phyloP scores from a whole-genome alignment of 2,888 invertebrate species.

The Drosophila neutralis region DNA sequence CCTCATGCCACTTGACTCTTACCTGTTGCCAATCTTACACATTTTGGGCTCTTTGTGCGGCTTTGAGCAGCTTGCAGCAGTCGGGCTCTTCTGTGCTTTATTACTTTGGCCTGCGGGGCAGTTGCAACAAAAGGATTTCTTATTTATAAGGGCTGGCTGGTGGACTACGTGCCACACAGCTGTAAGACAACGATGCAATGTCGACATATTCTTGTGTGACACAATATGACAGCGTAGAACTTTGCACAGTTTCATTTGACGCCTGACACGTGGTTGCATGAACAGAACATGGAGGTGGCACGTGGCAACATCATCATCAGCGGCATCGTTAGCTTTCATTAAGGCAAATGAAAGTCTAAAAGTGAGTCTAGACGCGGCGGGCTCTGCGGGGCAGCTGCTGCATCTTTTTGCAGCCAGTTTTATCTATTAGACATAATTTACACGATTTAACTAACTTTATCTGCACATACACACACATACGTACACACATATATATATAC shows the following conservation, averaged over 20 bases:
- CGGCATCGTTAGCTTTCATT: conserved; percentile 50
- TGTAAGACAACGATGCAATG: conserved; percentile 8
- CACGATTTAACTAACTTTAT: conserved; percentile 77
- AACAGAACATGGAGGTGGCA: conserved; percentile 3
- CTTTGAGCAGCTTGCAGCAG: conserved; percentile 6
- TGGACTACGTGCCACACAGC: conserved; percentile 42
- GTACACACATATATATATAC: not conserved
- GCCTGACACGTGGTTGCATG: conserved; percentile 23
- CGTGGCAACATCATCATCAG: conserved; percentile 15
- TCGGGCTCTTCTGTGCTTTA: conserved; percentile 35
- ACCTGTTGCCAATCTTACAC: conserved; percentile 29
- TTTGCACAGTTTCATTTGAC: conserved; percentile 46
- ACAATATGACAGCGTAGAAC: conserved; percentile 62
- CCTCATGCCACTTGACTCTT: not conserved
- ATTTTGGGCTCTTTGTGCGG: conserved; percentile 27
- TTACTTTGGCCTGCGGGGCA: conserved; percentile 57
- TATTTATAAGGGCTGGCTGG: conserved; percentile 31
- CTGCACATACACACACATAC: conserved; percentile 15
- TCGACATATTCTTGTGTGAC: conserved; percentile 30
- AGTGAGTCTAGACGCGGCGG: conserved; percentile 56
- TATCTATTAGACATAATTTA: conserved; percentile 81
- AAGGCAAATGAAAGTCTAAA: conserved; percentile 24
- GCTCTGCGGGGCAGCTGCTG: conserved; percentile 18
- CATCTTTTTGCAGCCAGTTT: conserved; percentile 52
- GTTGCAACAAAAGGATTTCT: conserved; percentile 45